phyloP scores from a whole-genome alignment of 2,113 vertebrate genomes.

The Falco punctatus region DNA sequence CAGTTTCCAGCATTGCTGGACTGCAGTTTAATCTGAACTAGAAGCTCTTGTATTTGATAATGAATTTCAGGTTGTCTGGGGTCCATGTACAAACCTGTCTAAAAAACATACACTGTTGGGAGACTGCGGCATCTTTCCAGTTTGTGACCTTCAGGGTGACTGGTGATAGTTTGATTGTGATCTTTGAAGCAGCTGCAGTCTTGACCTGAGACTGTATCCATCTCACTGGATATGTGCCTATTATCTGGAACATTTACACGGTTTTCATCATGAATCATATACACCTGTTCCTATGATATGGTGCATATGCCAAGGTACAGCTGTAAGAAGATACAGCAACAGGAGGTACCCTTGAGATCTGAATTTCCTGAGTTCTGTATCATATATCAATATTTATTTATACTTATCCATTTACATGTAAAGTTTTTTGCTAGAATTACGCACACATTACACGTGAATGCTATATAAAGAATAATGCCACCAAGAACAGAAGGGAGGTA shows the following conservation, averaged over 20 bases:
- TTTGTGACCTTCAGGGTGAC: neutral
- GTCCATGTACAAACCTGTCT: neutral
- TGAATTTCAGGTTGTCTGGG: neutral
- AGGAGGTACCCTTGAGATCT: neutral
- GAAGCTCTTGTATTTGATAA: neutral
- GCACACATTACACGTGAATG: neutral
- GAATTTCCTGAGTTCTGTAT: neutral
- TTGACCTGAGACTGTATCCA: neutral
- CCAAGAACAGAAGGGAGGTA: neutral
- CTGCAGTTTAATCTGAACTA: neutral
- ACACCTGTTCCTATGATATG: neutral
- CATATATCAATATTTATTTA: neutral
- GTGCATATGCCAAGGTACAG: neutral
- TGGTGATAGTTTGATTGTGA: neutral
- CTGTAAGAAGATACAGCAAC: neutral
- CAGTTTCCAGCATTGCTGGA: neutral
- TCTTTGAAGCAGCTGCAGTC: neutral
- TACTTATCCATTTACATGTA: neutral
- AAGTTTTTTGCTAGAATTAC: neutral
- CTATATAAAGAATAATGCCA: neutral
- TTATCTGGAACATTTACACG: neutral
- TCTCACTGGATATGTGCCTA: neutral
- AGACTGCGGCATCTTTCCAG: neutral
- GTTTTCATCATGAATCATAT: neutral
- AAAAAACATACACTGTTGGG: neutral